These are phyloP conservation scores for Antennarius striatus DNA, from an alignment of 2,113 vertebrate species.

Conservation along the genomic window DNA sequence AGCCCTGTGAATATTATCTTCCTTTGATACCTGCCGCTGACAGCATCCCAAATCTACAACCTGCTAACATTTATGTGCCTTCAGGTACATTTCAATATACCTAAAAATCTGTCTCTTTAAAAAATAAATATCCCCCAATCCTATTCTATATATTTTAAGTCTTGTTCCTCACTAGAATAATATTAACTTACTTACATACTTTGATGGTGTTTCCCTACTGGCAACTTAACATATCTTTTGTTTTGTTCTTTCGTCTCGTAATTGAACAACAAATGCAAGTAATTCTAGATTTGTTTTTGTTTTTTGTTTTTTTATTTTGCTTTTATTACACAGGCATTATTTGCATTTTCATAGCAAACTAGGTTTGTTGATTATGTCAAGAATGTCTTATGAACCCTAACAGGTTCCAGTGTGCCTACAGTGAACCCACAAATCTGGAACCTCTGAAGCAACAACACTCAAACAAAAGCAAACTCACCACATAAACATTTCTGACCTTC, in stretches of 20 bases:
- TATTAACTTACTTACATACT: not conserved
- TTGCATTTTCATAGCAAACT: too few species aligned
- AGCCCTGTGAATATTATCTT: conserved; percentile 75
- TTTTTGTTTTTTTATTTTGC: too few species aligned
- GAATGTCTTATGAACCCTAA: too few species aligned
- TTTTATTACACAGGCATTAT: too few species aligned
- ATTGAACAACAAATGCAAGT: not conserved
- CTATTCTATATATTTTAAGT: conserved; percentile 37
- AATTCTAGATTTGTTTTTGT: too few species aligned
- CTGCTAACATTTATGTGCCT: conserved; percentile 69
- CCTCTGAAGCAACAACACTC: too few species aligned
- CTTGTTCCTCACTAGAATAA: conserved; percentile 1
- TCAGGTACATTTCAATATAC: conserved; percentile 58
- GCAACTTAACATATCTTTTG: not conserved
- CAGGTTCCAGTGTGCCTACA: too few species aligned
- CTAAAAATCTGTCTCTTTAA: conserved; percentile 57
- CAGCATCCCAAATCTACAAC: conserved; percentile 63
- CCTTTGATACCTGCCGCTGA: conserved; percentile 71
- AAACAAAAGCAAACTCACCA: too few species aligned
- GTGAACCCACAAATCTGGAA: too few species aligned
- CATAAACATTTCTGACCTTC: not conserved
- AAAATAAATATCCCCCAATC: conserved; percentile 60
- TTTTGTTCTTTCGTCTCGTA: not conserved
- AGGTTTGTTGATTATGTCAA: too few species aligned
- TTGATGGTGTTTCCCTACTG: too few species aligned